Conservation (phyloP, 1,140 invertebrate genomes). For the Bactericera cockerelli region DNA sequence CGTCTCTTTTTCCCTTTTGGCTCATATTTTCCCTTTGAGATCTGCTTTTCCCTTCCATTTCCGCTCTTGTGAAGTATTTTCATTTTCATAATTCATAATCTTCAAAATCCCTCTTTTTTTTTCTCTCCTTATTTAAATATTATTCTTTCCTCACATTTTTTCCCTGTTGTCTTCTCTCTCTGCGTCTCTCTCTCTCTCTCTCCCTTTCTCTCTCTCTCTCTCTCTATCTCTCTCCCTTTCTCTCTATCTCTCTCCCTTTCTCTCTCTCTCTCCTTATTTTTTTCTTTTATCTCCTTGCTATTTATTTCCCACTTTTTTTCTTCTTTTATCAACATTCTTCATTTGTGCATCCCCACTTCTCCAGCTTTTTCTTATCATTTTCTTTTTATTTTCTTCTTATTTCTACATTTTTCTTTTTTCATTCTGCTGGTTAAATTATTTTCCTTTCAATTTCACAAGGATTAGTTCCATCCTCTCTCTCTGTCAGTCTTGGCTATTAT, state of each 20-base stretch:
- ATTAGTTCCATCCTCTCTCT: not conserved
- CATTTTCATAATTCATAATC: too few species aligned
- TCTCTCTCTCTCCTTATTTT: not conserved
- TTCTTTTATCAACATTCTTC: not conserved
- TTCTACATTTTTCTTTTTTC: too few species aligned
- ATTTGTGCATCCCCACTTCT: too few species aligned
- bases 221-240: not conserved
- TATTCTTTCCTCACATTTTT: not conserved
- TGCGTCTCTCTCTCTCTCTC: not conserved
- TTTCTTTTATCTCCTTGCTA: not conserved
- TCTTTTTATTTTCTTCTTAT: too few species aligned
- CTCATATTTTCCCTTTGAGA: too few species aligned
- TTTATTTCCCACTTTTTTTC: not conserved
- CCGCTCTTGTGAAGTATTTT: not conserved
- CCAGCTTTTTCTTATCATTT: too few species aligned
- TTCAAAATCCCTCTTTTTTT: constrained; percentile 13
- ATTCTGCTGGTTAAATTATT: too few species aligned
- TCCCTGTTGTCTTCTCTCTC: not conserved
- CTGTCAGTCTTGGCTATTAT: not conserved
- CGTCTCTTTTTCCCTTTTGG: not conserved
- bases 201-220: not conserved
- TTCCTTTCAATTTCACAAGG: not conserved
- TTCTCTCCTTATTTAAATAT: constrained; percentile 7
- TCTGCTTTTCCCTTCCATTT: not conserved
- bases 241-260: not conserved